Evolutionary conservation across 2,888 invertebrate genomes (phyloP), one percentile per base, ranked within the genome.

Genomic region (Synergus laeviventris): DNA sequence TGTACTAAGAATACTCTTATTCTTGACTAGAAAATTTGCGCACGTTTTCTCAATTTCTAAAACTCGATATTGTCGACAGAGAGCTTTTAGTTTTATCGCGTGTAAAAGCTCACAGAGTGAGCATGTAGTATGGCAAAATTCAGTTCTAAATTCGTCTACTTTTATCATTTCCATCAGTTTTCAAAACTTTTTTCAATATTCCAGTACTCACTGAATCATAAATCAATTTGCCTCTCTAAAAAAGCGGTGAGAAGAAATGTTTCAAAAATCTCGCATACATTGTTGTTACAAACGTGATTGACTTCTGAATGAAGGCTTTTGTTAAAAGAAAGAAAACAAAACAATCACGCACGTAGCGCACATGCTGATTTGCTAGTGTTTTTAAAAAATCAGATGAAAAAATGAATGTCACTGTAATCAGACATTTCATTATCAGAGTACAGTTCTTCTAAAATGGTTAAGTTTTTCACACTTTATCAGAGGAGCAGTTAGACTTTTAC

Each of bases 101-200:
- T 77, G 76, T 77, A 76, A 77, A 79, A 77, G 76, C 73, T 76
- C 74, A 21, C 70, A 62, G 38, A 54, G 61, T 77, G 54, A 75
- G 74, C 77, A 75, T 74, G 74, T 74, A 49, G 18, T 73, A 64
- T 38, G 62, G 54, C 70, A 59, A 74, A 77, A 79, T 77, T 77
- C 59, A 73, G 75, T 74, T 61, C 31, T 18, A 61, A 36, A 49
- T 56, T 76, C 56, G 45, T 73, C 76, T 64, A 74, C 76, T 77
- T 76, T 73, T 74, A 79, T 76, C 76, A 76, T 56, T 70, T 73
- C 73, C 76, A 76, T 73, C 70, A 74, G 74, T 49, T 77, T 78
- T 77, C 73, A 45, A 49, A 8, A 31, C 31, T 59, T 59, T 14
- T 59, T 59, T 24, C 1, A 59, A 7, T 24, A n/a, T 70, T 45